Base-by-base conservation (phyloP, 1,140 invertebrate species). In the Eupeodes corollae region DNA sequence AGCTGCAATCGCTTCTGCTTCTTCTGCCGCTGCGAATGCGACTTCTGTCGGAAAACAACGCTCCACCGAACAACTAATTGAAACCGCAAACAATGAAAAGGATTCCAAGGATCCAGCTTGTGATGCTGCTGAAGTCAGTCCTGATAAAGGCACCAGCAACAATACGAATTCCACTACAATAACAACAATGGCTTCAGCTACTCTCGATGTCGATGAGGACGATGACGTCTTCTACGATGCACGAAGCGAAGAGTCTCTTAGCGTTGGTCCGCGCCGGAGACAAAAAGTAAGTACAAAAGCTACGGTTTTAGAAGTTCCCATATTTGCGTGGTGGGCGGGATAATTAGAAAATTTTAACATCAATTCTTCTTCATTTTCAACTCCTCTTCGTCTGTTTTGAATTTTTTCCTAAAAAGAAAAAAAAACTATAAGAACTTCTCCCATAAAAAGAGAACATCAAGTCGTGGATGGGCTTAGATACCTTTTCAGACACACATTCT, bases 191-290 rank as follows among this genome's bases (percentile, higher is more conserved):
- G 65, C 63, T 11, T 63, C 62, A 1, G 63, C 62, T 6, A 65
- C 63, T 2, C 63, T 41, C 19, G 41, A 42, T n/a, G 13, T 34
- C 40, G 59, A 61, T 3, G 62, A 66, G 21, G 59, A 61, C 40
- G 63, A 66, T 47, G 51, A 52, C 33, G 63, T 66, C 6, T 66
- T 66, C 47, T 66, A 66, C 34, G 63, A 66, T 56, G 63, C 62
- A 35, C 57, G 56, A 37, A 63, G 62, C 44, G 63, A 65, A 46
- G 59, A 63, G 16, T 66, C 62, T 26, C 21, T 26, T 26, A 26
- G 21, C 21, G 21, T 26, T 26, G 2, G 50, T 34, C 0, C 51
- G 48, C 19, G 49, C 51, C 12, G 52, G 43, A 12, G 19, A 32
- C 31, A 26, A 26, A 26, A 26, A 26, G 21, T 26, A 26, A 50